Base-by-base conservation (phyloP, 2,888 invertebrate species). In the Cataglyphis livida region DNA sequence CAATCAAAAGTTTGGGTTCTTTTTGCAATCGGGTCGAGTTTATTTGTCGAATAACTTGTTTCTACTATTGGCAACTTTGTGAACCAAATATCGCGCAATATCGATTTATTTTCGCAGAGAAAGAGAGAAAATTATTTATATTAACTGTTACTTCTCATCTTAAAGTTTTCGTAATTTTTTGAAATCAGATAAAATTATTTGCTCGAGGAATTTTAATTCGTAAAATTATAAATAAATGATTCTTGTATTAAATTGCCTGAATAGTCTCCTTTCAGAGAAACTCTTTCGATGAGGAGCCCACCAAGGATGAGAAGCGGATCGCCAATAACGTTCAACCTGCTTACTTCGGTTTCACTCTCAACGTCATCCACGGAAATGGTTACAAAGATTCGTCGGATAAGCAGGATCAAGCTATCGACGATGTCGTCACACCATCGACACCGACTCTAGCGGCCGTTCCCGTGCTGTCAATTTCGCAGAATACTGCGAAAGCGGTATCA, bases 201-300 rank as follows among this genome's bases (percentile, higher is more conserved):
- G 3, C 12, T n/a, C 51, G 12, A 44, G 48, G 44, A 74, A 48
- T 41, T 41, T 18, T 25, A 73, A 38, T 25, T 41, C 44, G 48
- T 28, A 35, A 48, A 59, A 2, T 51, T n/a, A n/a, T 2, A 7
- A 48, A 48, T 48, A 3, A 32, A 59, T 18, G 15, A 48, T 1
- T n/a, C 9, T 41, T 32, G 32, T 3, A 38, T 25, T 75, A 64
- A 79, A 61, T 79, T 44, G 35, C 25, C n/a, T 12, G 28, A 6
- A 38, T 28, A 94, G 94, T 94, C 75, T 94, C 94, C 7, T 94
- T 94, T 82, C 94, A 94, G 84, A 93, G 92, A 76, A 92, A 93
- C 54, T 94, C 94, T 0, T 90, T 93, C 68, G 93, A 87, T 44
- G 93, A 93, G 38, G 86, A 91, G 4, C 48, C 54, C 54, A 59